A percentile compares a stretch with the other conserved stretches of the same genome.
Conservation (phyloP, 2,888 invertebrate species). For the Scrobipalpa costella region DNA sequence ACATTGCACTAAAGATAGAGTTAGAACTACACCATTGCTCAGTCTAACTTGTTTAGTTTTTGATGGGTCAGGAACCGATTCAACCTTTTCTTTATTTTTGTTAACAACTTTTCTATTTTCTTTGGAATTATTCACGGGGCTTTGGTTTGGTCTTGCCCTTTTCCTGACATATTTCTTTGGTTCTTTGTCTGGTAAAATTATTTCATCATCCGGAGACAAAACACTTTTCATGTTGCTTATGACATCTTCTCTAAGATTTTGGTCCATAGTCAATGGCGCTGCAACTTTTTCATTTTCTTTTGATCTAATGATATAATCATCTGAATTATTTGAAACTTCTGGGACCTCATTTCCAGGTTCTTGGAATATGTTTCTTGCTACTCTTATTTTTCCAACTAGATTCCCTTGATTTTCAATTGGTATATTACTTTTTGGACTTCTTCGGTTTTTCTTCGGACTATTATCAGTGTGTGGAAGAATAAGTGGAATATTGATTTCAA, state of each 20-base stretch:
- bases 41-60: conserved; percentile 43
- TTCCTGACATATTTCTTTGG: conserved; percentile 17
- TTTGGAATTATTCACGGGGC: conserved; percentile 13
- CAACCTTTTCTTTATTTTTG: conserved; percentile 25
- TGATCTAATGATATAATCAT: background rate
- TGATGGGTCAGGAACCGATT: conserved; percentile 3
- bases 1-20: conserved; percentile 67
- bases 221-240: conserved; percentile 29
- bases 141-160: conserved; percentile 24
- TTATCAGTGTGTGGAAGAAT: conserved; percentile 6
- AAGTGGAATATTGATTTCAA: conserved; percentile 1
- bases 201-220: conserved; percentile 24
- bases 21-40: conserved; percentile 48
- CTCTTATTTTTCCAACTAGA: conserved; percentile 19
- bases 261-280: conserved; percentile 18
- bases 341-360: conserved; percentile 2
- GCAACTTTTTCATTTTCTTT: conserved; percentile 10
- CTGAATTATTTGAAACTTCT: conserved; percentile 29
- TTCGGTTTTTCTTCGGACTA: conserved; percentile 19
- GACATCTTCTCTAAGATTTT: conserved; percentile 22
- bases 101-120: conserved; percentile 31
- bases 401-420: conserved; percentile 3
- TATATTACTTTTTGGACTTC: conserved; percentile 17
- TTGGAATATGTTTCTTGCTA: conserved; percentile 20
- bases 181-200: conserved; percentile 9